Evolutionary conservation across 2,113 vertebrate genomes (phyloP).

Genomic region (Setophaga kirtlandii): DNA sequence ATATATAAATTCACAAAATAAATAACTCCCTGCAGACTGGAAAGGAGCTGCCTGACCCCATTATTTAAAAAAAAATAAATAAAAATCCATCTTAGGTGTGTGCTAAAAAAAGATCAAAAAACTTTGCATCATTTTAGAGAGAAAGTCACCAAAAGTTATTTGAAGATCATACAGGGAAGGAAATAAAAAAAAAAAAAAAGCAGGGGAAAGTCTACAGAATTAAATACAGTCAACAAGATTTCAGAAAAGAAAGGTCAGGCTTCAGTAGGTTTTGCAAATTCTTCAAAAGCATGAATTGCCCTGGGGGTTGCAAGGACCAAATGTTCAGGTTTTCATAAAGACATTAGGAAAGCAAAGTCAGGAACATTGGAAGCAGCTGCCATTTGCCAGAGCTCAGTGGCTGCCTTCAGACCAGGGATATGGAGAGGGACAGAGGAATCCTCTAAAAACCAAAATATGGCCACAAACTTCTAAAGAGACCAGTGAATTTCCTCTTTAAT

Average conservation of each 20-base stretch:
- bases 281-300: conserved; percentile 55
- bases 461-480: background rate
- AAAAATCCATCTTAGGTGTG: background rate
- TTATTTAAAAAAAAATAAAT: background rate
- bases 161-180: background rate
- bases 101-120: background rate
- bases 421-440: background rate
- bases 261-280: conserved; percentile 34
- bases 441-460: background rate
- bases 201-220: conserved; percentile 1
- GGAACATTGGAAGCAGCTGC: background rate
- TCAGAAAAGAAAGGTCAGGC: conserved; percentile 30
- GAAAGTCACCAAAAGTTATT: background rate
- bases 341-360: conserved; percentile 12
- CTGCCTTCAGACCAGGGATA: background rate
- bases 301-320: conserved; percentile 42
- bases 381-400: background rate
- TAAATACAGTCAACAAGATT: conserved; percentile 44
- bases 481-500: background rate
- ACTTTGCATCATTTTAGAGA: background rate
- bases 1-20: background rate
- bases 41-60: background rate
- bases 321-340: conserved; percentile 51
- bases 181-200: background rate
- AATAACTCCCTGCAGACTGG: background rate